Base-by-base conservation (phyloP, 2,113 vertebrate genomes). In the Pipa parva region DNA sequence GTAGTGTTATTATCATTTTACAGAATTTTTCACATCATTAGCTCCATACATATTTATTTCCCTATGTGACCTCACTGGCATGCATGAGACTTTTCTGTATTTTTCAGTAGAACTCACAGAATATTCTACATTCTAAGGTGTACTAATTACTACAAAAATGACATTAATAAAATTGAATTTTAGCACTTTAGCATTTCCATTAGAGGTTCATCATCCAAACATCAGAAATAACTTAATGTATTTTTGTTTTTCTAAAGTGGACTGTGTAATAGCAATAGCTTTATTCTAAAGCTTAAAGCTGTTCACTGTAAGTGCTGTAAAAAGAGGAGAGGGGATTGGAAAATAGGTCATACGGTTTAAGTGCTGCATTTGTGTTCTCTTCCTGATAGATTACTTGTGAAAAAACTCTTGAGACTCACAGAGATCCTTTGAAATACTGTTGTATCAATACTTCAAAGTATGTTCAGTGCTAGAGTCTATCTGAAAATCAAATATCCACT, bases 401-500 rank as follows among this genome's bases (percentile, higher is more conserved):
- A 36, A 31, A 45, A 59, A 37, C 64, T 68, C 64, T 15, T 33
- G 55, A 68, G 64, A 68, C 45, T 48, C 24, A 39, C 22, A 60
- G 18, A 60, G 18, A 60, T 60, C 57, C 56, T 69, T 69, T 60
- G 65, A 60, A 69, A 61, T 52, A 15, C 33, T 67, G 59, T 46
- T 46, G 66, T 60, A 52, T 60, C 37, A 15, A 60, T 52, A 49
- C 66, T 61, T 69, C 66, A 69, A 69, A 69, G 66, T 29, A 31
- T 59, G 20, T 42, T 52, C 52, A 25, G 22, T 52, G 22, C 28
- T 60, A 60, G 15, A 60, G 29, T 11, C 17, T 18, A 31, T 60
- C 4, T 22, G 7, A 69, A 52, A 28, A 52, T 37, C 4, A 42
- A 52, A 39, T 54, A 17, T 31, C 10, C 4, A 42, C 3, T 42